Base-by-base conservation (phyloP, 2,113 vertebrate species). In the Tamias sibiricus region DNA sequence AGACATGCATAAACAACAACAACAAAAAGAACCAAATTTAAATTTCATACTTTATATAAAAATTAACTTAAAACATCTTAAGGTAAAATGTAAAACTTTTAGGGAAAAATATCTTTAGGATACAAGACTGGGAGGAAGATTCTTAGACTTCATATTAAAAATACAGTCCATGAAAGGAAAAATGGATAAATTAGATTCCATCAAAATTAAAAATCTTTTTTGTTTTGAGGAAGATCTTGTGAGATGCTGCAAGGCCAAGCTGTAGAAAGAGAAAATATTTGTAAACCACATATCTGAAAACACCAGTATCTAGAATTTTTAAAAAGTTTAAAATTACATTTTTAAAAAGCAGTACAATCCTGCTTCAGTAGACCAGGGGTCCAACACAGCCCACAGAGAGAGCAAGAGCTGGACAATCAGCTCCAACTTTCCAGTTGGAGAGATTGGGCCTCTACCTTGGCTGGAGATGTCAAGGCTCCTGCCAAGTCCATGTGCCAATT, bases 351-450 rank as follows among this genome's bases (percentile, higher is more conserved):
- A 2, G 47, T 47, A 47, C 47, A 47, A 37, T 54, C 47, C 32
- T 30, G 80, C 42, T 75, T 76, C 75, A 7, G 72, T 68, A 79
- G 28, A 66, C 69, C 40, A 0, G 26, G n/a, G 4, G 26, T 19
- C 8, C 0, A 17, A 54, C 26, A 5, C 52, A 22, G 69, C 47
- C 19, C 37, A 1, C 3, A 2, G 12, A 3, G 32, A 44, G 37
- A 52, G 22, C 52, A 20, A 24, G 20, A 22, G 9, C 59, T 62
- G 59, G 24, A 62, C 8, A 62, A 9, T 62, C 47, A 26, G 59
- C 24, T 26, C 2, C 59, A 62, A 9, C 59, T 66, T 17, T 19
- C 1, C 12, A 17, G 26, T 2, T 57, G 5, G 22, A 54, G 26
- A 79, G 35, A 69, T 32, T 8, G 0, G 0, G 49, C 83, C 85